Percentiles rank a stretch among this genome's conserved stretches.
These are phyloP conservation scores for Picathartes gymnocephalus DNA, from an alignment of 2,113 vertebrate genomes.

Conservation along the genomic window DNA sequence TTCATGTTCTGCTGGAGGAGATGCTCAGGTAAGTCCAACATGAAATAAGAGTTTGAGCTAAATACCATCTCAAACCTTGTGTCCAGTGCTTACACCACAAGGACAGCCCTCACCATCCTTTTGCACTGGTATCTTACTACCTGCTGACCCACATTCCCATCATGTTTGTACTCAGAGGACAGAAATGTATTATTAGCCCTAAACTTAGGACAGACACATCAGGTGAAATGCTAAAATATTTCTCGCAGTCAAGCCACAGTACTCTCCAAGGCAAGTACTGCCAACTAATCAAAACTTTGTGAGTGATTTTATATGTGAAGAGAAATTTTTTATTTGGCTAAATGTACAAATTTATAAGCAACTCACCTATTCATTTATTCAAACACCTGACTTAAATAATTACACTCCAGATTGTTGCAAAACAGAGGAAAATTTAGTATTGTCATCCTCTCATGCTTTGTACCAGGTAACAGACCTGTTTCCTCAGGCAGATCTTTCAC, in stretches of 20 bases:
- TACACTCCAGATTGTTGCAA: not conserved
- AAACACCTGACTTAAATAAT: not conserved
- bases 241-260: not conserved
- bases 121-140: not conserved
- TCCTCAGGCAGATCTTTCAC: not conserved
- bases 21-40: not conserved
- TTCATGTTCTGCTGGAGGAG: not conserved
- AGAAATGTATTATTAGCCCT: not conserved
- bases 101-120: not conserved
- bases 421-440: not conserved
- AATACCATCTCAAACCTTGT: not conserved
- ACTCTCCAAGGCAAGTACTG: not conserved
- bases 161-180: not conserved
- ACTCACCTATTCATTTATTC: not conserved
- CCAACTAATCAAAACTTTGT: not conserved
- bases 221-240: not conserved
- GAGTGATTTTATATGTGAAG: not conserved
- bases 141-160: not conserved
- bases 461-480: not conserved
- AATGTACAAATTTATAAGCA: not conserved
- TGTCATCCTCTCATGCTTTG: not conserved
- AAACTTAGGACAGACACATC: not conserved
- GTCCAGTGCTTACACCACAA: not conserved
- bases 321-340: not conserved
- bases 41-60: not conserved